phyloP scores from a whole-genome alignment of 1,140 invertebrate species.

The Tetramorium parvispinum region DNA sequence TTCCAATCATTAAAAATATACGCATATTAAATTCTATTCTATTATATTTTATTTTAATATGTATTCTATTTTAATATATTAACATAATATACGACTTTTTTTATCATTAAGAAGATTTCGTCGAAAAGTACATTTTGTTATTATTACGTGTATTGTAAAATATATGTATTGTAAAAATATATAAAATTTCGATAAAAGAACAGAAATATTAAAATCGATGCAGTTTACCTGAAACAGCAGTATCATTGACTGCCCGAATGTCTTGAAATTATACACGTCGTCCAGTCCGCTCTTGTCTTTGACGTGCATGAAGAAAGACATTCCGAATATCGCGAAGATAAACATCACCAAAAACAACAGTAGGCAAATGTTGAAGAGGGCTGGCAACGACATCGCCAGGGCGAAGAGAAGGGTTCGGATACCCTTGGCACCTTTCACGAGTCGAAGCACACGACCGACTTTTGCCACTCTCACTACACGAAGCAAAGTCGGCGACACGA shows the following conservation, averaged over 20 bases:
- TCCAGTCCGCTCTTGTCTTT: conserved; percentile 97
- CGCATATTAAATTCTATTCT: too few relatives aligned
- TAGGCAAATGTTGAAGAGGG: conserved; percentile 99
- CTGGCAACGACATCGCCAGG: conserved; percentile 98
- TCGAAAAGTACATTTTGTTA: background rate
- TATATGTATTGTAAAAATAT: background rate
- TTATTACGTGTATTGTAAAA: background rate
- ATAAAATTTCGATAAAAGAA: background rate
- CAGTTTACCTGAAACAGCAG: conserved; percentile 95
- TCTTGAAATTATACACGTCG: conserved; percentile 99
- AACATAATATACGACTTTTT: background rate
- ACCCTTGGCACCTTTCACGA: conserved; percentile 99
- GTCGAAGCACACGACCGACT: conserved; percentile 97
- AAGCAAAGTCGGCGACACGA: conserved; percentile 98
- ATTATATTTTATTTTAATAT: background rate
- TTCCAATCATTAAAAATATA: too few relatives aligned
- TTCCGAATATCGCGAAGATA: conserved; percentile 99
- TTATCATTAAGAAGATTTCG: background rate
- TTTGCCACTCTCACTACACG: conserved; percentile 99
- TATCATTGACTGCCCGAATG: conserved; percentile 99
- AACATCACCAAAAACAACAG: conserved; percentile 99
- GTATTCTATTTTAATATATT: background rate
- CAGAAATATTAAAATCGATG: background rate
- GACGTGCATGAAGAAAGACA: conserved; percentile 99
- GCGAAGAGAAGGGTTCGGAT: conserved; percentile 98